Evolutionary conservation across 2,888 invertebrate species (phyloP).

Genomic region (Xanthorhoe designata): DNA sequence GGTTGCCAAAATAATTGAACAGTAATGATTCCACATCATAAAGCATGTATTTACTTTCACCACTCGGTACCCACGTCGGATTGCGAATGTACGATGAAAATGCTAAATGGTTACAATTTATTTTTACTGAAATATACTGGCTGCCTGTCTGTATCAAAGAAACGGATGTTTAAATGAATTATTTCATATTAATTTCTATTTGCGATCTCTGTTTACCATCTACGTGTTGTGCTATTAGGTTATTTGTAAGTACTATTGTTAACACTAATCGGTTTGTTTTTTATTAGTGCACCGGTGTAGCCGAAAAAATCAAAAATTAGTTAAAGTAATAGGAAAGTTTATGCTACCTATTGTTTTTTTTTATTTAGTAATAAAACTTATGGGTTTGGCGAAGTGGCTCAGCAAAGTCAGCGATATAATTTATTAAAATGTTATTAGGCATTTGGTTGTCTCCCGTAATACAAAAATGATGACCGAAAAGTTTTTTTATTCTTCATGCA

Average conservation of each 20-base stretch:
- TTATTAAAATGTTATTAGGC: no score
- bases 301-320: no score
- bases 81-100: slow-evolving; percentile 28
- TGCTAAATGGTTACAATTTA: slow-evolving; percentile 29
- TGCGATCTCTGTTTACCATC: slow-evolving; percentile 4
- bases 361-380: no score
- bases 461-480: no score
- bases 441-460: no score
- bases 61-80: slow-evolving; percentile 19
- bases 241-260: neutral
- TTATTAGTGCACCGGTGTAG: neutral
- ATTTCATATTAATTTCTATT: slow-evolving; percentile 4
- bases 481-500: no score
- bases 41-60: slow-evolving; percentile 31
- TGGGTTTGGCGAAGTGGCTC: no score
- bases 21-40: slow-evolving; percentile 35
- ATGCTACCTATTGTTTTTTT: no score
- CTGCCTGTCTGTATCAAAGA: slow-evolving; percentile 20
- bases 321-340: no score
- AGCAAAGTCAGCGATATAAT: no score
- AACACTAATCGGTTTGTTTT: neutral
- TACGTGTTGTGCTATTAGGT: slow-evolving; percentile 4
- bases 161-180: neutral
- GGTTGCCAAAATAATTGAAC: slow-evolving; percentile 30
- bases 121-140: slow-evolving; percentile 26